Evolutionary conservation across 2,113 vertebrate species (phyloP).

Genomic region (Salminus brasiliensis): DNA sequence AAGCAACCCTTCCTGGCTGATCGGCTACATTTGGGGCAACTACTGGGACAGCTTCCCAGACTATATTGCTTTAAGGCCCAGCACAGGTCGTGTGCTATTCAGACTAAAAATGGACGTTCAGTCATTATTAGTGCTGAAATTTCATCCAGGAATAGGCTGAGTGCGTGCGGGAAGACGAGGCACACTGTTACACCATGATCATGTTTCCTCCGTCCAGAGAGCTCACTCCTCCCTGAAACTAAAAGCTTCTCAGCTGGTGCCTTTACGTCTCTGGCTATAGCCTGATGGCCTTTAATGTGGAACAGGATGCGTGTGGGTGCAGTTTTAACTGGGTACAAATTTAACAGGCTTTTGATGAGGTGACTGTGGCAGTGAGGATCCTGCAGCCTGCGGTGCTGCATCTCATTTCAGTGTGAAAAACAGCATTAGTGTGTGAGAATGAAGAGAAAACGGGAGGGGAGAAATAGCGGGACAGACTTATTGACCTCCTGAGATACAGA

Average conservation of each 20-base stretch:
- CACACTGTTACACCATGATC: background rate
- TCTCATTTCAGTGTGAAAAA: background rate
- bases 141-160: background rate
- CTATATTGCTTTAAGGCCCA: no score
- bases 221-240: background rate
- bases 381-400: background rate
- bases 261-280: background rate
- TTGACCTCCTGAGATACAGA: no score
- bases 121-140: background rate
- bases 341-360: background rate
- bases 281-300: background rate
- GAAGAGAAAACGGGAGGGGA: background rate
- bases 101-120: background rate
- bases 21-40: no score
- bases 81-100: no score
- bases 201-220: background rate
- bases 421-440: background rate
- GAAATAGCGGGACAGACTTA: background rate
- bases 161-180: background rate
- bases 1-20: no score
- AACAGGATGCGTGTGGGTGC: background rate
- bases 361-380: background rate
- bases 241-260: background rate
- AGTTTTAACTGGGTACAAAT: constrained; percentile 2
- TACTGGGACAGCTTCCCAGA: no score